Evolutionary conservation across 2,797 vertebrate species (phyloP), one percentile per base, ranked within the genome.

Genomic region (Galaxias olidus): DNA sequence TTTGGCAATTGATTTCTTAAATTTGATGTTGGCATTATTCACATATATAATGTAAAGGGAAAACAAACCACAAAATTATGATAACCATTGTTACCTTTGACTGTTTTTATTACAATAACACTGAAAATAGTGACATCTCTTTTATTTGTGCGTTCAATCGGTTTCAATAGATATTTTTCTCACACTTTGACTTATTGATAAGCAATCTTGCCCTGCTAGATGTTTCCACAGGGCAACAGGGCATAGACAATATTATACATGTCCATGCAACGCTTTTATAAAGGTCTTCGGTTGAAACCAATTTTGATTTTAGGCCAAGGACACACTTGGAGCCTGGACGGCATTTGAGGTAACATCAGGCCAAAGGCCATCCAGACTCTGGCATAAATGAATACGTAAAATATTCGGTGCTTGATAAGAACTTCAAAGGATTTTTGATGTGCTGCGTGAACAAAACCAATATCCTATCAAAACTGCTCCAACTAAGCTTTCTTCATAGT

Each of bases 1-100:
- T 95, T 94, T 94, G 93, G 93, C 91, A 92, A 91, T 87, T 85
- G 53, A 78, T 75, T 64, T 84, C 81, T 87, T 69, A 77, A 30
- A 84, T 71, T 83, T 70, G 82, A 75, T 57, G 72, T 47, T 49
- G 61, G 73, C 67, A 74, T 80, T 30, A 71, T 78, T 74, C 65
- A 76, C 67, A 68, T 80, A 80, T 49, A 82, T 52, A 63, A 51
- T 66, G 56, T 71, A 65, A 70, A 65, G 65, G 74, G 72, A 78
- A 82, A 65, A 69, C 70, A 69, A 66, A 64, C 58, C 44, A 62
- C 69, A 68, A 76, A 72, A 75, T 78, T 73, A 69, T 65, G 7
- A 72, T 15, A 79, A 75, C 74, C 65, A 77, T 73, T 69, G 51
- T 40, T 49, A 65, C 72, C 61, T 47, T 13, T 59, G 61, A 59